Percentiles rank a stretch among this genome's conserved stretches.
Conservation (phyloP, 1,140 invertebrate genomes). For the Leptinotarsa lineolata region DNA sequence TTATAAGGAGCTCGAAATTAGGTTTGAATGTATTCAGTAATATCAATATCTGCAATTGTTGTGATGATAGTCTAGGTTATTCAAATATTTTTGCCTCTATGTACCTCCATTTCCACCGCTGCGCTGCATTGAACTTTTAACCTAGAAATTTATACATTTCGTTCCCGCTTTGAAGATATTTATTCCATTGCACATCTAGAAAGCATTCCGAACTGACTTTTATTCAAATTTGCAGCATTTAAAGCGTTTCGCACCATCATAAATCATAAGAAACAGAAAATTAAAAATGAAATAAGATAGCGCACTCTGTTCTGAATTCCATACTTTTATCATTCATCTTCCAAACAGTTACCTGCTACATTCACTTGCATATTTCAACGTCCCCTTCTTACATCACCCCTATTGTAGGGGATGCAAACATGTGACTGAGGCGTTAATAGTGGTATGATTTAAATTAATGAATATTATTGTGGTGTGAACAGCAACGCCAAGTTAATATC, state of each 20-base stretch:
- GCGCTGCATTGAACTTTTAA: too few species aligned
- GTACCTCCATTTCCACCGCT: too few species aligned
- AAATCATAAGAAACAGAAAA: slow-evolving; percentile 6
- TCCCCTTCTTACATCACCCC: background rate
- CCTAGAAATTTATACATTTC: too few species aligned
- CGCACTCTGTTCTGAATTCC: background rate
- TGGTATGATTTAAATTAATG: background rate
- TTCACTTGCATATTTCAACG: background rate
- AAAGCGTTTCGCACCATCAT: background rate
- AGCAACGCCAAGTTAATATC: background rate
- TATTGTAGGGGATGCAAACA: background rate
- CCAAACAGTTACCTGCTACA: background rate
- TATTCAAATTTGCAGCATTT: slow-evolving; percentile 8
- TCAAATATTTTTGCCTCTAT: too few species aligned
- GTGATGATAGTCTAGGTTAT: too few species aligned
- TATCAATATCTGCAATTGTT: too few species aligned
- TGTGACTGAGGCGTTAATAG: background rate
- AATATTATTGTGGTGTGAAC: background rate
- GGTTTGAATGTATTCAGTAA: too few species aligned
- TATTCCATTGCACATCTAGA: background rate
- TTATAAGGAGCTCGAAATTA: too few species aligned
- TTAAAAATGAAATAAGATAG: slow-evolving; percentile 9
- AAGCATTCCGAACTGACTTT: background rate
- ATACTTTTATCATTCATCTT: slow-evolving; percentile 7
- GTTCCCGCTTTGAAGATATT: background rate